phyloP scores from a whole-genome alignment of 1,140 invertebrate species.

The Phortica variegata region DNA sequence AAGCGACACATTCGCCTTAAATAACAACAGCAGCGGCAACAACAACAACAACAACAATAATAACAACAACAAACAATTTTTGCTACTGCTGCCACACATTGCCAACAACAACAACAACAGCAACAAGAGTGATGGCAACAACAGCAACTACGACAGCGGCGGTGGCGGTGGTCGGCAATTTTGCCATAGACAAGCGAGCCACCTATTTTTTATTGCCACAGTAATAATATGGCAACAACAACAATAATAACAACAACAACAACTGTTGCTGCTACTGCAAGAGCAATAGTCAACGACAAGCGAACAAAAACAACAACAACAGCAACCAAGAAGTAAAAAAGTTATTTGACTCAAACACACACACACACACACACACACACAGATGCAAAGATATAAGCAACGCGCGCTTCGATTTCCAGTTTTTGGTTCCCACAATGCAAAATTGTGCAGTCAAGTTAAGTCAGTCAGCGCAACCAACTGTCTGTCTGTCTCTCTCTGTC shows the following conservation, averaged over 20 bases:
- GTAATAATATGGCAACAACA: not conserved
- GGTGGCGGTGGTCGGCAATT: slow-evolving; percentile 11
- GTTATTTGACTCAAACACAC: not conserved
- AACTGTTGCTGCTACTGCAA: slow-evolving; percentile 10
- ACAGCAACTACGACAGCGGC: slow-evolving; percentile 7
- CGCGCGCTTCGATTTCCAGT: slow-evolving; percentile 48
- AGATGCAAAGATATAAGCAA: slow-evolving; percentile 1
- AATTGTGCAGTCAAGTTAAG: slow-evolving; percentile 24
- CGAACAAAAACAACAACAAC: slow-evolving; percentile 7
- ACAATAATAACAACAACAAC: slow-evolving; percentile 2
- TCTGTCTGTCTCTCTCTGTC: not conserved
- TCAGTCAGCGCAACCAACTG: not conserved
- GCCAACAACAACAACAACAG: slow-evolving; percentile 33
- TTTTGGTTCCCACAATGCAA: slow-evolving; percentile 57
- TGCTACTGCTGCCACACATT: slow-evolving; percentile 52
- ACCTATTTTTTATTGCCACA: not conserved
- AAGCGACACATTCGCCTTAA: slow-evolving; percentile 11
- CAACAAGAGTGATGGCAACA: slow-evolving; percentile 21
- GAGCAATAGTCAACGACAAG: not conserved
- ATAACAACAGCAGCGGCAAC: slow-evolving; percentile 19
- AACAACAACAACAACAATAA: slow-evolving; percentile 9
- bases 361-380: not conserved
- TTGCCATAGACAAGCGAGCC: not conserved
- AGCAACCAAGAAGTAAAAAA: not conserved
- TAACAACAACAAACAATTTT: slow-evolving; percentile 26